Conservation (phyloP, 2,113 vertebrate species). For the Hydrolagus affinis region DNA sequence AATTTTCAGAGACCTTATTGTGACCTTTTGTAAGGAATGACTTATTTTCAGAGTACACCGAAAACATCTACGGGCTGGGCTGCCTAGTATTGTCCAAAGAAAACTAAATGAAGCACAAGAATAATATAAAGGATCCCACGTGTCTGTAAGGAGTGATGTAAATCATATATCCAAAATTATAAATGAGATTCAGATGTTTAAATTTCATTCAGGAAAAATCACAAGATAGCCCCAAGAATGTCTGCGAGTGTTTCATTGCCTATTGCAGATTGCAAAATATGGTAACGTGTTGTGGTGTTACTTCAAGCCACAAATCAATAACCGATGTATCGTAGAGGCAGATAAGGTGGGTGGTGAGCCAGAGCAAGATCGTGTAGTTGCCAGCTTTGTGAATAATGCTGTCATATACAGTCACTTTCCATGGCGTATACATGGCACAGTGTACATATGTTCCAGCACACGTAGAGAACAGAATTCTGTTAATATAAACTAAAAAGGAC, state of each 20-base stretch:
- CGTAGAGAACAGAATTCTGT: too few relatives aligned
- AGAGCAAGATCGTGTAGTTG: neutral
- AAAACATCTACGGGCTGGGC: too few relatives aligned
- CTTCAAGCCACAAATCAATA: neutral
- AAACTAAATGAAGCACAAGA: neutral
- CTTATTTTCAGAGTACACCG: too few relatives aligned
- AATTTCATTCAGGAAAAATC: neutral
- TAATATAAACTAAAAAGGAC: too few relatives aligned
- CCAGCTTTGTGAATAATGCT: neutral
- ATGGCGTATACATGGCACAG: neutral
- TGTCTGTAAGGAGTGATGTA: too few relatives aligned
- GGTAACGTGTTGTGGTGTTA: neutral
- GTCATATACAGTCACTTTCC: neutral
- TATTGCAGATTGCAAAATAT: neutral
- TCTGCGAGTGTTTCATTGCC: neutral
- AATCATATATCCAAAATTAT: neutral
- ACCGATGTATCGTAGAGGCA: neutral
- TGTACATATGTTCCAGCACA: neutral
- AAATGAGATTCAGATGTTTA: neutral
- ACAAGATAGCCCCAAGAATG: neutral
- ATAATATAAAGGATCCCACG: neutral
- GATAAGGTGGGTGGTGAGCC: neutral
- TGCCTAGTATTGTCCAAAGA: too few relatives aligned
- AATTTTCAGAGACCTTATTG: too few relatives aligned
- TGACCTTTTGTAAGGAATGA: too few relatives aligned